Evolutionary conservation across 2,113 vertebrate genomes (phyloP), one percentile per base, ranked within the genome.

Genomic region (Oryzias curvinotus): DNA sequence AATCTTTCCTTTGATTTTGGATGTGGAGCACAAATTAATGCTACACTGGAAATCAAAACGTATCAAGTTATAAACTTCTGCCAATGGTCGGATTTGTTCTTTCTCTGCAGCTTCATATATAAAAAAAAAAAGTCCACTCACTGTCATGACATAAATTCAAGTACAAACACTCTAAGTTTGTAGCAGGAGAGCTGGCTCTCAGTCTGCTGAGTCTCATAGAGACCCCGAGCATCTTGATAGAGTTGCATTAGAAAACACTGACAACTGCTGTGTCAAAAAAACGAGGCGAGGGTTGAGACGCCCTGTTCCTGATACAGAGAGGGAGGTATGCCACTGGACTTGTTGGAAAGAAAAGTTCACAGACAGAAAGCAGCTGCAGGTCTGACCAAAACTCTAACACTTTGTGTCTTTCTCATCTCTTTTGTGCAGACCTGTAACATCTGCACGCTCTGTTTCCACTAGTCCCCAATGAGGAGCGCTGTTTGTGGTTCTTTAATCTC

Each of bases 311-410:
- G 13, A 13, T n/a, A 7, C 61, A 28, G 51, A 57, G 48, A 62
- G 63, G 68, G 54, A 59, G 44, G 48, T 4, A n/a, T 21, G 13
- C 7, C 15, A 52, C 18, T 21, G 16, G 43, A 67, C 18, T n/a
- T 25, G 17, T 5, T 54, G 50, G 55, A 65, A 69, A 73, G 52
- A 62, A 50, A 45, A 65, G 26, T 65, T 72, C 50, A 61, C 23
- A 41, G 23, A 64, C 15, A 14, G 45, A 66, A 48, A 4, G 17
- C 36, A 46, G 45, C 66, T 66, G 57, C 71, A 66, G 48, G 53
- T 4, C 26, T 41, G 52, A 7, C 53, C 62, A 65, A 55, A 7
- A 28, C 67, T 62, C 54, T 36, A 63, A 68, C 56, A 47, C 41
- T 53, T 25, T 43, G 7, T 67, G 21, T 71, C 48, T 58, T 25